Base-by-base conservation (phyloP, 2,888 invertebrate genomes). In the Drosophila merina region DNA sequence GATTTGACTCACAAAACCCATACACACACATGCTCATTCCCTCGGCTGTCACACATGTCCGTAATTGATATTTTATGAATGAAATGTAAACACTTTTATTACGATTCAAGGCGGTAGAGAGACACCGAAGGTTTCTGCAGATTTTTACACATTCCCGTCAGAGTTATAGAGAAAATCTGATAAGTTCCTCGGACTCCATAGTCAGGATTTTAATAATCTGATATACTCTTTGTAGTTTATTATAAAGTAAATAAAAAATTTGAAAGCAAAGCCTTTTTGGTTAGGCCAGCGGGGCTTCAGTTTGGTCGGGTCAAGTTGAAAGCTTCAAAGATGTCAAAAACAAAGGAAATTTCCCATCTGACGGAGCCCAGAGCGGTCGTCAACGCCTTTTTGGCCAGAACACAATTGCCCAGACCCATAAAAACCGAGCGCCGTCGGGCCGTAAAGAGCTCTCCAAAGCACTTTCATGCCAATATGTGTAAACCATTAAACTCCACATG, bases 41-140 rank as follows among this genome's bases (percentile, higher is more conserved):
- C 73, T 72, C 74, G 68, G 72, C 74, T 81, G 86, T 74, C 79
- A 77, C 88, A 86, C 82, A 86, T 86, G 88, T 72, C 72, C 72
- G 84, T 88, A 86, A 86, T 88, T 88, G 88, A 82, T 83, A 84
- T 88, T 88, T 88, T 82, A 88, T 87, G 87, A 83, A 86, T 85
- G 85, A 77, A 85, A 85, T 84, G 86, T 86, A 82, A 86, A 86
- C 79, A 86, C 79, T 84, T 86, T 85, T 79, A 79, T 84, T 75
- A 86, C 83, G 63, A 64, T 63, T 38, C 47, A 51, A 9, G 10
- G 26, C 45, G 25, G 10, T 20, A 38, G 52, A 40, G 38, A 25
- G 38, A 1, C 7, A 33, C 52, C 30, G 25, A 28, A 57, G 72
- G 20, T 44, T 28, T 20, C n/a, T 14, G 25, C 26, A 6, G 6